Base-by-base conservation (phyloP, 64 coral and sea anemone genomes). In the Montipora foliosa region DNA sequence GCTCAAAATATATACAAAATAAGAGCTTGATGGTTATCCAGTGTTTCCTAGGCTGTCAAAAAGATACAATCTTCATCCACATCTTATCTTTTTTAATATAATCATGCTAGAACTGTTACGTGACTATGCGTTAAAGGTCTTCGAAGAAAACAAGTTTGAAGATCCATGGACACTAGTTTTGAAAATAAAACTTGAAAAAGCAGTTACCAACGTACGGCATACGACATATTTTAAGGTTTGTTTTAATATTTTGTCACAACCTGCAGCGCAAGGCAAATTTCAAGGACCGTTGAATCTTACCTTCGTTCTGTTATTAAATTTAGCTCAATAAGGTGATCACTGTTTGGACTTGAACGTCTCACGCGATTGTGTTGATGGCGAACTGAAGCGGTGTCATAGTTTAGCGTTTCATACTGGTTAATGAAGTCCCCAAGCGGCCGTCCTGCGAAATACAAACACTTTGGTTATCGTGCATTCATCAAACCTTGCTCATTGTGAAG, bases 241-340 rank as follows among this genome's bases (percentile, higher is more conserved):
- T 47, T 71, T 71, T 22, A 4, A 9, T 6, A 8, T 47, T 48
- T 68, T 58, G 51, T 67, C 22, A 13, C 74, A 67, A 9, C 29
- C 46, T 47, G 10, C 5, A 77, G 79, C 44, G 19, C 16, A 76
- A 21, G 37, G 20, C 8, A 44, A 46, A 57, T 57, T 6, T 8
- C 47, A 24, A 15, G 44, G 6, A 37, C 62, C 51, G 52, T 67
- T 74, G n/a, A 24, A 14, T 50, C 91, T 82, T 75, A 97, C 95
- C 95, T 97, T 82, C 80, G 81, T 58, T 91, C 51, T 6, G 95
- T 93, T 88, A 88, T 80, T 83, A 97, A 97, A 78, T 97, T 75
- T 21, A 97, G 88, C 53, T 92, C 73, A 14, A 97, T 75, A 0
- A 6, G 67, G 25, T 87, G 82, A 83, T 55, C 77, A 55, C 74